Conservation (phyloP, 1,140 invertebrate genomes). For the Paraescarpia echinospica region DNA sequence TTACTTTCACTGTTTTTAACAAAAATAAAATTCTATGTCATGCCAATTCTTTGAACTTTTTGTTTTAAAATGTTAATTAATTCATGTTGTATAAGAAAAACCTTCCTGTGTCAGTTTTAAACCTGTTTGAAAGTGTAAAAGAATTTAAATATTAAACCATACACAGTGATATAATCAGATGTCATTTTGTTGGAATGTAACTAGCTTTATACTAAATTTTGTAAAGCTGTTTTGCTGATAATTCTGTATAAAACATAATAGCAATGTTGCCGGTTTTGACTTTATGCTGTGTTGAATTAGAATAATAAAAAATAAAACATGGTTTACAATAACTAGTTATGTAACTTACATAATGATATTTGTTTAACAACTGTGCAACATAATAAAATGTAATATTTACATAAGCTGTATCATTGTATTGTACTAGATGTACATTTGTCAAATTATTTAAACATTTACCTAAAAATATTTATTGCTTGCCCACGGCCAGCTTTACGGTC, state of each 20-base stretch:
- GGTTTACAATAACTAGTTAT: neutral
- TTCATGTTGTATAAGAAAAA: neutral
- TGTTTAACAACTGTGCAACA: neutral
- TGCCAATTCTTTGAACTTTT: neutral
- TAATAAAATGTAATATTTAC: neutral
- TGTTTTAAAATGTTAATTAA: neutral
- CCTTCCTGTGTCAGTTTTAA: neutral
- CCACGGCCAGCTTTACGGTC: neutral
- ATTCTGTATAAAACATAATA: too few relatives aligned
- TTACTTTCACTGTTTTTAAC: neutral
- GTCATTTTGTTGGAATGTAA: neutral
- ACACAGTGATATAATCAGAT: neutral
- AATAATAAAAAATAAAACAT: neutral
- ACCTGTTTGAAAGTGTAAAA: neutral
- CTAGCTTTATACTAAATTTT: neutral
- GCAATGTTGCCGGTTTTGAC: neutral
- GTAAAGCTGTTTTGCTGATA: too few relatives aligned
- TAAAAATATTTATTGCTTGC: neutral
- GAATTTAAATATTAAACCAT: neutral
- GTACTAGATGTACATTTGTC: neutral
- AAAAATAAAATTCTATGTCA: neutral
- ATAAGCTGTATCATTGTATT: neutral
- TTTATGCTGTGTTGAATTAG: neutral
- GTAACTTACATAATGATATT: neutral
- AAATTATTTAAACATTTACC: neutral